Base-by-base conservation (phyloP, 1,140 invertebrate species). In the Fopius arisanus region DNA sequence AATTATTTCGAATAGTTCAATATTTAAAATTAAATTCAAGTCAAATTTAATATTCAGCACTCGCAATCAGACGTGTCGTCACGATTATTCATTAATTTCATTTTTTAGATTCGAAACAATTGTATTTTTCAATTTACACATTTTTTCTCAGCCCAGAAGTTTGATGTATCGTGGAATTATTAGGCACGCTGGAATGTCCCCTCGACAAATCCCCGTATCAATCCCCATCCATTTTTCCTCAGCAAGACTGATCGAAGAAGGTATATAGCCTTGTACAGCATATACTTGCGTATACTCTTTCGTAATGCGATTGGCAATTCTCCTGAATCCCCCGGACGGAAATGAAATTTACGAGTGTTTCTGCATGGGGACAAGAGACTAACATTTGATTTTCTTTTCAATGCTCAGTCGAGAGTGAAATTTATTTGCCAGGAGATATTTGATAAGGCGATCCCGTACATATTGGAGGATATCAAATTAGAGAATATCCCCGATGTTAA, bases 281-380 rank as follows among this genome's bases (percentile, higher is more conserved):
- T 43, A 68, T 68, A 66, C n/a, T 28, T 66, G 29, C 28, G 29
- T 28, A 65, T 65, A 26, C 9, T 75, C 73, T 78, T 48, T 69
- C 70, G 70, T 79, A 79, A 83, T 82, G 81, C 77, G 75, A 81
- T 83, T 81, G 77, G 73, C 79, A 79, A 80, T 82, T 79, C 79
- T 75, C 73, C 66, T 21, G 75, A 72, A 76, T 75, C 70, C 69
- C 73, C 28, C 28, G 33, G 65, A 72, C 67, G 68, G 43, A 29
- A 69, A 69, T 69, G 28, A 69, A 69, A 69, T 69, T 69, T 69
- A 69, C 67, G 67, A 69, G 41, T 69, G 43, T 48, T 19, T 48
- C 43, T 48, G 43, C 43, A 48, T 48, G 9, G 26, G 29, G n/a
- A 65, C 29, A 31, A 31, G 26, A 65, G 10, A 6, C 4, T 65